Evolutionary conservation across 2,113 vertebrate genomes (phyloP).

Genomic region (Ceuthmochares aereus): DNA sequence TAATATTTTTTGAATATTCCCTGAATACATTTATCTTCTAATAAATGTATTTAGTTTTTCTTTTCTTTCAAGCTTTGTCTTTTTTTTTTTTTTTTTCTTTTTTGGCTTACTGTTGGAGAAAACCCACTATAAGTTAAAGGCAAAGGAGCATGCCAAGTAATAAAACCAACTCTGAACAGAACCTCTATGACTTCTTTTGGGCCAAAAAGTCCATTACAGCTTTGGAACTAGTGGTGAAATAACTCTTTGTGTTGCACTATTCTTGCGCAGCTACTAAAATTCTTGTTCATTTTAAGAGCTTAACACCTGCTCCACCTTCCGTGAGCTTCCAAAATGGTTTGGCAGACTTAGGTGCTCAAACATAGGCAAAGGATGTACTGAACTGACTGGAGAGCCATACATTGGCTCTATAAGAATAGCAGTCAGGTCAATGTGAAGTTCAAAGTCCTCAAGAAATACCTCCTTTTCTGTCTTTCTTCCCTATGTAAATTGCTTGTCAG

Average conservation of each 20-base stretch:
- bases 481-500: not conserved
- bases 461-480: not conserved
- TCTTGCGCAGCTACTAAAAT: conserved; percentile 1
- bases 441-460: not conserved
- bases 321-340: not conserved
- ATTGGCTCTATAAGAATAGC: not conserved
- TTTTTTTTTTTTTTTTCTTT: not conserved
- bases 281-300: not conserved
- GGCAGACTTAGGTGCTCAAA: not conserved
- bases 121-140: not conserved
- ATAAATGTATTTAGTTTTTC: not conserved
- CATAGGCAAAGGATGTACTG: not conserved
- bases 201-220: conserved; percentile 19
- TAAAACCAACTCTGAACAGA: conserved; percentile 21
- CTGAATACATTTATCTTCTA: not conserved
- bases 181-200: not conserved
- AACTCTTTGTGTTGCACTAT: not conserved
- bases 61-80: not conserved
- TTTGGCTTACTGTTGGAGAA: not conserved
- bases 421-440: not conserved
- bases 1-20: not conserved
- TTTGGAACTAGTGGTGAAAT: not conserved
- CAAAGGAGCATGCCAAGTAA: not conserved
- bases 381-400: not conserved
- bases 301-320: conserved; percentile 15